Evolutionary conservation across 2,113 vertebrate genomes (phyloP).

Genomic region (Paralichthys olivaceus): DNA sequence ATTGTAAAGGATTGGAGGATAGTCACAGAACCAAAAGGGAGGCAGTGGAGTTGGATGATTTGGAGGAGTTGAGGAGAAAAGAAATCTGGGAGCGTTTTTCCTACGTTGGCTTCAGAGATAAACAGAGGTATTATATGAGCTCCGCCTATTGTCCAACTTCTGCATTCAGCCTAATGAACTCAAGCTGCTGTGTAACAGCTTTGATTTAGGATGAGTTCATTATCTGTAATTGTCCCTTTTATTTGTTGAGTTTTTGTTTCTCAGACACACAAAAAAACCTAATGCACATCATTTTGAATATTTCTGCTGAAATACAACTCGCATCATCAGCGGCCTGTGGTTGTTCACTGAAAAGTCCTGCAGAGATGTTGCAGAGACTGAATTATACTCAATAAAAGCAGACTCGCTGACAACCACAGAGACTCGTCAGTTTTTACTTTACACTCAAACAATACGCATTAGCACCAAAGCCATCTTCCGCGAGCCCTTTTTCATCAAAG

Average conservation of each 20-base stretch:
- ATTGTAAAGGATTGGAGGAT: conserved; percentile 80
- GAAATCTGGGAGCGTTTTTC: conserved; percentile 6
- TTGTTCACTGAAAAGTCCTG: conserved; percentile 50
- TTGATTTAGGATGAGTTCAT: conserved; percentile 52
- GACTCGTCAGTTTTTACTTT: conserved; percentile 59
- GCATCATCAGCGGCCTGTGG: conserved; percentile 28
- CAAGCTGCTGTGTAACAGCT: conserved; percentile 44
- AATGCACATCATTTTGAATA: conserved; percentile 44
- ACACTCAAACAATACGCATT: conserved; percentile 71
- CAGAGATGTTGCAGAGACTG: conserved; percentile 18
- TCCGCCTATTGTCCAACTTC: conserved; percentile 35
- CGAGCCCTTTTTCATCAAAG: conserved; percentile 80
- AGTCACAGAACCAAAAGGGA: conserved; percentile 68
- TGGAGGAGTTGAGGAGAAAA: conserved; percentile 20
- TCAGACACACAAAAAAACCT: conserved; percentile 46
- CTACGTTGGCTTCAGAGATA: conserved; percentile 33
- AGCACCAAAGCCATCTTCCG: conserved; percentile 63
- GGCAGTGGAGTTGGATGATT: conserved; percentile 48
- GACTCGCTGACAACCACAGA: conserved; percentile 6
- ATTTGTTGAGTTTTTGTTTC: conserved; percentile 56
- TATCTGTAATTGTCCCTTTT: conserved; percentile 60
- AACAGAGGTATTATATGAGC: conserved; percentile 29
- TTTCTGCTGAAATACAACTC: conserved; percentile 26
- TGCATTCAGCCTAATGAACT: conserved; percentile 49
- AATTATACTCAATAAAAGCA: conserved; percentile 44